A percentile compares a stretch with the other conserved stretches of the same genome.
These are phyloP conservation scores for Spermophilus dauricus DNA, from an alignment of 2,113 vertebrate species.

Conservation along the genomic window DNA sequence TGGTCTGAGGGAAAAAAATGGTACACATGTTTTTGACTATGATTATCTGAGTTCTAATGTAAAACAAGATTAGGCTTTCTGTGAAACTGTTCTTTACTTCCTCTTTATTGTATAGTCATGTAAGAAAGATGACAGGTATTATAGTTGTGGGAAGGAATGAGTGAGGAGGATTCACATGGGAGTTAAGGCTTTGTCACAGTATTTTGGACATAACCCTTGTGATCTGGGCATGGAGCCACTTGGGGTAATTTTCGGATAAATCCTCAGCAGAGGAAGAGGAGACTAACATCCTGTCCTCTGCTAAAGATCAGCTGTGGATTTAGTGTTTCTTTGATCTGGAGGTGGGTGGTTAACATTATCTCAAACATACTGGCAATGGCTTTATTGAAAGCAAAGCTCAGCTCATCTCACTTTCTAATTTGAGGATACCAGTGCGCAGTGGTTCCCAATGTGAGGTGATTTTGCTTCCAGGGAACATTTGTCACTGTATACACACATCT, in stretches of 20 bases:
- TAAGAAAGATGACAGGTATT: conserved; percentile 9
- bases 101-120: not conserved
- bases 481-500: not conserved
- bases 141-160: conserved; percentile 7
- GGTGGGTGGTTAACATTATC: not conserved
- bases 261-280: too few relatives aligned
- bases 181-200: not conserved
- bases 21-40: not conserved
- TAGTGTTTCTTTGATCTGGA: not conserved
- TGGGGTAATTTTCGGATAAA: not conserved
- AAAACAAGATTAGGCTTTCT: not conserved
- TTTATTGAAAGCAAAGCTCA: not conserved
- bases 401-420: not conserved
- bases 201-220: not conserved
- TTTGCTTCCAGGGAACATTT: not conserved
- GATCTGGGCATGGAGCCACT: not conserved
- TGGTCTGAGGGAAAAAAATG: not conserved
- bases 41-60: not conserved
- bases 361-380: not conserved
- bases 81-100: not conserved
- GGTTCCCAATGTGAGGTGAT: not conserved
- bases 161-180: not conserved
- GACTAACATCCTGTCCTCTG: not conserved
- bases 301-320: not conserved
- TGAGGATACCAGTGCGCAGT: not conserved